Evolutionary conservation across 2,888 invertebrate species (phyloP).

Genomic region (Noctua pronuba): DNA sequence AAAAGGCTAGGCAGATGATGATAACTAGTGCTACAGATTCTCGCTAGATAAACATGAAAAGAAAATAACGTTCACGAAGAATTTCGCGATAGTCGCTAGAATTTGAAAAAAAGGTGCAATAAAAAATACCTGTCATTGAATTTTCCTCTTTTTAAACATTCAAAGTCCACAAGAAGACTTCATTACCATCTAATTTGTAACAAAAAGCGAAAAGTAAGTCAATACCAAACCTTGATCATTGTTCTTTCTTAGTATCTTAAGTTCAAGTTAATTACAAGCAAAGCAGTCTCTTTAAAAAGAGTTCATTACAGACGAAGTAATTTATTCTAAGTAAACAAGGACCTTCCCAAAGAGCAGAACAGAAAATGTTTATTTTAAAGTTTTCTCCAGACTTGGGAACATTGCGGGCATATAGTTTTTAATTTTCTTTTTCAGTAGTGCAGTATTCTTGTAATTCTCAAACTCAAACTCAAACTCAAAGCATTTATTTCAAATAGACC

Average conservation of each 20-base stretch:
- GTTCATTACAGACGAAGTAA: slow-evolving; percentile 41
- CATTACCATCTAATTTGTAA: slow-evolving; percentile 1
- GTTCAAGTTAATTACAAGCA: slow-evolving; percentile 43
- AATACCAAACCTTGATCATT: slow-evolving; percentile 7
- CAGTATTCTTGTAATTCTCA: neutral
- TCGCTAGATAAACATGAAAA: neutral
- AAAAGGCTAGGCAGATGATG: too few relatives aligned
- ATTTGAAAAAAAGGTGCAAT: neutral
- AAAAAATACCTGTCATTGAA: neutral
- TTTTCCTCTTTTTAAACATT: neutral
- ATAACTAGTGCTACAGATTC: too few relatives aligned
- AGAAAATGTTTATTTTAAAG: slow-evolving; percentile 26
- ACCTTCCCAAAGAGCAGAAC: neutral
- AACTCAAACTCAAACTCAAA: too few relatives aligned
- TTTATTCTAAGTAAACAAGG: slow-evolving; percentile 54
- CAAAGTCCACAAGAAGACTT: neutral
- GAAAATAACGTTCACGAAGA: neutral
- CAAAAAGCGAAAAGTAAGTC: slow-evolving; percentile 5
- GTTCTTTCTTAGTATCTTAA: neutral
- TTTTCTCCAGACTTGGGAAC: slow-evolving; percentile 28
- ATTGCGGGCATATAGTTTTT: neutral
- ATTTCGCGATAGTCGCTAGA: neutral
- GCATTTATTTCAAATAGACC: too few relatives aligned
- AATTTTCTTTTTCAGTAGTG: neutral
- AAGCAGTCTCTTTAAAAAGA: slow-evolving; percentile 34